Evolutionary conservation across 2,888 invertebrate genomes (phyloP).

Genomic region (Drosophila nigricruria): DNA sequence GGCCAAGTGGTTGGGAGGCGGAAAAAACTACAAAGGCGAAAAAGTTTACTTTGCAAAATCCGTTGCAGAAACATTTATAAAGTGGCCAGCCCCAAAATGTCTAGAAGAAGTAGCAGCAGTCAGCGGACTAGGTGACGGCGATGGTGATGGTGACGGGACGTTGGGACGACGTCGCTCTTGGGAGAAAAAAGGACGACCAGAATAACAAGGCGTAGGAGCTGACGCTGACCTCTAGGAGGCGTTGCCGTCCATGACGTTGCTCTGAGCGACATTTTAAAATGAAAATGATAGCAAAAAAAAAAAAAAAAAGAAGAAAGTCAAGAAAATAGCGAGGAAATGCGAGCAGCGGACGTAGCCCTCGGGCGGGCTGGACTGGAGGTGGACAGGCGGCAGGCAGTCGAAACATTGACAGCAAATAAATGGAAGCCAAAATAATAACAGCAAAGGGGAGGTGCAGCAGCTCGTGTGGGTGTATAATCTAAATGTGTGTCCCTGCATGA

Average conservation of each 20-base stretch:
- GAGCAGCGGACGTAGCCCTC: constrained; percentile 13
- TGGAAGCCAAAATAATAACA: constrained; percentile 83
- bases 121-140: constrained; percentile 16
- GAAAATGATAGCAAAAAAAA: constrained; percentile 69
- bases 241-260: constrained; percentile 51
- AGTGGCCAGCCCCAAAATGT: constrained; percentile 65
- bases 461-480: constrained; percentile 10
- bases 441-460: constrained; percentile 74
- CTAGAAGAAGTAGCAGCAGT: constrained; percentile 33
- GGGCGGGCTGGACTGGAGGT: constrained; percentile 27
- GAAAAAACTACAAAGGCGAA: constrained; percentile 70
- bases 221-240: constrained; percentile 66
- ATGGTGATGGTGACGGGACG: constrained; percentile 5
- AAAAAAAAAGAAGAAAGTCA: constrained; percentile 5
- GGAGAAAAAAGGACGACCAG: constrained; percentile 41
- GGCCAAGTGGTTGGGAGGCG: constrained; percentile 59
- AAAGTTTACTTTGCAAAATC: constrained; percentile 81
- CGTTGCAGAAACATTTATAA: constrained; percentile 81
- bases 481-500: constrained; percentile 2
- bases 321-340: constrained; percentile 29
- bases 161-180: constrained; percentile 18
- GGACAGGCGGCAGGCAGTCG: constrained; percentile 55
- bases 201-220: constrained; percentile 44
- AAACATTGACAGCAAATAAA: constrained; percentile 83
- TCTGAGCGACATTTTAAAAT: constrained; percentile 78